Base-by-base conservation (phyloP, 2,113 vertebrate species). In the Xerus inauris region DNA sequence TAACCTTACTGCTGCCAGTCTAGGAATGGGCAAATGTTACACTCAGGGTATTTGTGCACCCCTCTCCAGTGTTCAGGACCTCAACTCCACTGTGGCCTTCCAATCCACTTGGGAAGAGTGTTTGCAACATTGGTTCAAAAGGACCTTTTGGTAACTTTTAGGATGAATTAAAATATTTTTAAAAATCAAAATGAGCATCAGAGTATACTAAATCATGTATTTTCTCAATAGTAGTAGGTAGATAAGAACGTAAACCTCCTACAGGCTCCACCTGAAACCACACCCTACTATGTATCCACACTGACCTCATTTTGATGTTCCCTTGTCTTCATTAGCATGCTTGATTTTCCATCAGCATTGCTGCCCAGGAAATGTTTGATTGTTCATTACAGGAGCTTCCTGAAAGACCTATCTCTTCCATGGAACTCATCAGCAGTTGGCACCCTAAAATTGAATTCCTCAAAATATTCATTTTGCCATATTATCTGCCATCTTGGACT, bases 261-360 rank as follows among this genome's bases (percentile, higher is more conserved):
- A 26, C 40, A 85, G 12, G 40, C 26, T 87, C 14, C 19, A 32
- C 40, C 13, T 57, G 13, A 54, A 83, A 69, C 6, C 6, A 65
- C 1, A 35, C 4, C 26, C 28, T 57, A 0, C 24, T 16, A n/a
- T n/a, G n/a, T n/a, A 3, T 54, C 17, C 59, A 47, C 1, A n/a
- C 1, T 45, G 62, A 40, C 5, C 40, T 72, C 20, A 16, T 8
- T 75, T 51, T 13, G 28, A 5, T 71, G 2, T 95, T 64, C 14
- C 12, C 73, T 40, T 79, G 5, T 19, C 51, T 92, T 80, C 6
- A n/a, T 85, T 32, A 76, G 40, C 17, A 72, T 51, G 47, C 5
- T 57, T 83, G 80, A 9, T 49, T 59, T 73, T 82, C 67, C 32
- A 10, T 49, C 13, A 47, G 8, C 13, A 32, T 47, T 62, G 5